phyloP scores from a whole-genome alignment of 2,113 vertebrate species.

The Emydura subglobosa region DNA sequence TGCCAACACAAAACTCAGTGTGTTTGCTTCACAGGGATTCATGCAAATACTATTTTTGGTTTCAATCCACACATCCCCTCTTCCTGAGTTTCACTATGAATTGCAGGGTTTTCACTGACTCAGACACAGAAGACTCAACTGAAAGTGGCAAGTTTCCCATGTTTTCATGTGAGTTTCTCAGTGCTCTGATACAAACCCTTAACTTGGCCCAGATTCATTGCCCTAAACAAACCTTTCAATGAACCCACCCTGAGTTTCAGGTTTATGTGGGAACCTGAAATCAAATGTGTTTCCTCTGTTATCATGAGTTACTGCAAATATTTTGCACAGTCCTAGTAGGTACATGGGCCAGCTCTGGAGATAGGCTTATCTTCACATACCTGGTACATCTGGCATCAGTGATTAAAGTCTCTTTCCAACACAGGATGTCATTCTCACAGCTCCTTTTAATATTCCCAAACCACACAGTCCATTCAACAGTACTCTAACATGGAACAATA shows the following conservation, averaged over 20 bases:
- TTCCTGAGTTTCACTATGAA: not conserved
- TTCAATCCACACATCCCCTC: not conserved
- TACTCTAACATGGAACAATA: not conserved
- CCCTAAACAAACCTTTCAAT: not conserved
- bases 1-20: not conserved
- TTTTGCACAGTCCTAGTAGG: not conserved
- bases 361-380: not conserved
- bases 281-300: not conserved
- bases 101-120: not conserved
- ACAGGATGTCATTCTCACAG: not conserved
- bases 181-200: not conserved
- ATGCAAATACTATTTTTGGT: not conserved
- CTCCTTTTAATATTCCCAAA: not conserved
- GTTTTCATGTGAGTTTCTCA: not conserved
- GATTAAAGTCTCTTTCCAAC: not conserved
- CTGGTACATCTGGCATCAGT: not conserved
- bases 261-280: not conserved
- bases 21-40: fast-evolving
- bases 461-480: not conserved
- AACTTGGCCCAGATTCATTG: not conserved
- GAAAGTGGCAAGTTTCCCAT: not conserved
- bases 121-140: not conserved
- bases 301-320: fast-evolving
- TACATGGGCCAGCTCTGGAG: not conserved
- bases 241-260: not conserved